These are phyloP conservation scores for Palythoa heliodiscus DNA, from an alignment of 92 coral and sea anemone genomes.

Conservation along the genomic window DNA sequence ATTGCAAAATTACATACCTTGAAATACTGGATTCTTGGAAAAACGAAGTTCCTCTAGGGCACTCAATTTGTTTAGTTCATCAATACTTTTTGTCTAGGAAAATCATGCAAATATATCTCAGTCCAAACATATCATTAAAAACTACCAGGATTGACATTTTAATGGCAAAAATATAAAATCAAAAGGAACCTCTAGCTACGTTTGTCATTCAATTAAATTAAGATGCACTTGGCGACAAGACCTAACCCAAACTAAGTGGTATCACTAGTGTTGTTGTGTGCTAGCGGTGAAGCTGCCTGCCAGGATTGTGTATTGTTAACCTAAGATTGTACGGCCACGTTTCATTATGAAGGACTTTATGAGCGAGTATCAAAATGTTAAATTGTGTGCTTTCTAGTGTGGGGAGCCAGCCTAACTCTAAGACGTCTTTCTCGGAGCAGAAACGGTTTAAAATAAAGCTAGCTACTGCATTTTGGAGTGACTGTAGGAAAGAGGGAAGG, in stretches of 20 bases:
- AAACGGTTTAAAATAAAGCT: neutral
- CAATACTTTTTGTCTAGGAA: conserved; percentile 70
- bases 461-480: neutral
- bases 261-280: neutral
- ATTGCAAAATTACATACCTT: conserved; percentile 50
- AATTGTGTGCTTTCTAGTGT: conserved; percentile 17
- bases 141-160: neutral
- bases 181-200: neutral
- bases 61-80: conserved; percentile 74
- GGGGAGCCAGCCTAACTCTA: conserved; percentile 9
- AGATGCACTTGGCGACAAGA: no score
- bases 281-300: neutral
- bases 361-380: conserved; percentile 5
- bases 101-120: neutral
- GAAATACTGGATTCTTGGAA: conserved; percentile 75
- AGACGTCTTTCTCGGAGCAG: conserved; percentile 5
- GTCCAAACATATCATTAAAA: neutral
- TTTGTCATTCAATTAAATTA: neutral
- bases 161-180: no score
- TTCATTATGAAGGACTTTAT: conserved; percentile 5
- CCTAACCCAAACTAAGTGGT: neutral
- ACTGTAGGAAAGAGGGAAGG: no score
- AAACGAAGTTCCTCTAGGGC: conserved; percentile 61
- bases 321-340: neutral
- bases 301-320: neutral